Percentiles rank a stretch among this genome's conserved stretches.
Evolutionary conservation across 1,140 invertebrate species (phyloP).

Genomic region (Rhopalosiphum maidis): DNA sequence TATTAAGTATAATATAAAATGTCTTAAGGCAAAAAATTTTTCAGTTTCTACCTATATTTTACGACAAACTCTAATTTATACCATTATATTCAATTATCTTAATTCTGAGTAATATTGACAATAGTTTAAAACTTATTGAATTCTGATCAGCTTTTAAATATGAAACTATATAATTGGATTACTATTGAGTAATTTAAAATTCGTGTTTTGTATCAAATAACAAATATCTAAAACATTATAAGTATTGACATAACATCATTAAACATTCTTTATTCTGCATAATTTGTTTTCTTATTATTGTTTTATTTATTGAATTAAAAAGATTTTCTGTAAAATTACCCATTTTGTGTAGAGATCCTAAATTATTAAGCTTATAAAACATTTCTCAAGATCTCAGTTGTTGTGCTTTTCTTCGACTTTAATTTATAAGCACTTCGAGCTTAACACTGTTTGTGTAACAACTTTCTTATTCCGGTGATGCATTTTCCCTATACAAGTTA

Average conservation of each 20-base stretch:
- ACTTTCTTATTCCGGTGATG: neutral
- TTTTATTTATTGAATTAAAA: neutral
- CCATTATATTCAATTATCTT: neutral
- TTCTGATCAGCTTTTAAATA: neutral
- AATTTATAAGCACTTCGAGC: slow-evolving; percentile 21
- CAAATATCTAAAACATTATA: neutral
- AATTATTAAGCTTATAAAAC: neutral
- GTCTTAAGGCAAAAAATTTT: neutral
- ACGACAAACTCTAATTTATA: neutral
- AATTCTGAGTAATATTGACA: neutral
- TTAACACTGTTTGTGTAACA: neutral
- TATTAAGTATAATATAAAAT: neutral
- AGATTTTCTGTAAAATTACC: neutral
- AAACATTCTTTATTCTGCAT: neutral
- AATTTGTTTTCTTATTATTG: neutral
- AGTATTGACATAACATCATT: neutral
- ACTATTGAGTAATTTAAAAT: neutral
- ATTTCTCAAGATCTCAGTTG: neutral
- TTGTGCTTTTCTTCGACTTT: slow-evolving; percentile 1
- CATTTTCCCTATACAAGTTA: neutral
- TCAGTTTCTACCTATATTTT: neutral
- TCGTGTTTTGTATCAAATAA: neutral
- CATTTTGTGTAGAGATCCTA: neutral
- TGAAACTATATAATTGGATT: neutral
- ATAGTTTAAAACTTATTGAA: neutral